phyloP scores from a whole-genome alignment of 2,113 vertebrate species.

The Tylochromis polylepis region DNA sequence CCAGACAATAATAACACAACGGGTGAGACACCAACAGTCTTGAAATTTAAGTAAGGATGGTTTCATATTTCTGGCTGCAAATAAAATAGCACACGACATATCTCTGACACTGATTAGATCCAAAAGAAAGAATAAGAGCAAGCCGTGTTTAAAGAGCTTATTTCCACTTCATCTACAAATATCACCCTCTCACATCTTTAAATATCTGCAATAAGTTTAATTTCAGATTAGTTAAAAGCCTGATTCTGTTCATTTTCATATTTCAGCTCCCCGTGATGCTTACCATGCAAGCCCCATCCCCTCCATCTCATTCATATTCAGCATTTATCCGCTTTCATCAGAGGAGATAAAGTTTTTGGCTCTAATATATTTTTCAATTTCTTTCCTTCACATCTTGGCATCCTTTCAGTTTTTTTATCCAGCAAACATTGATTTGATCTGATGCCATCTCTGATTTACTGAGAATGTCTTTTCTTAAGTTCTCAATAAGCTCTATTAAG shows the following conservation, averaged over 20 bases:
- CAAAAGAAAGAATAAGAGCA: neutral
- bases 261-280: neutral
- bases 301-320: constrained; percentile 25
- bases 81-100: neutral
- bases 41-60: neutral
- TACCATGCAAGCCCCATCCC: neutral
- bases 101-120: neutral
- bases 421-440: neutral
- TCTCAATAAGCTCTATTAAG: constrained; percentile 3
- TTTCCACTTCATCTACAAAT: neutral
- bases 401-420: neutral
- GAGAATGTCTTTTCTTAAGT: neutral
- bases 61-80: neutral
- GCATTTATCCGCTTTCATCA: constrained; percentile 1
- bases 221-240: neutral
- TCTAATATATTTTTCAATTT: constrained; percentile 9
- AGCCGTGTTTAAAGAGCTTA: neutral
- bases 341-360: neutral
- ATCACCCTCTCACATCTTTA: neutral
- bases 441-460: constrained; percentile 1
- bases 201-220: neutral
- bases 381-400: neutral
- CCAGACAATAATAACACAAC: neutral
- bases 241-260: constrained; percentile 7
- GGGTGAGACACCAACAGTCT: neutral